These are phyloP conservation scores for Drosophila merina DNA, from an alignment of 2,888 invertebrate species.

Conservation along the genomic window DNA sequence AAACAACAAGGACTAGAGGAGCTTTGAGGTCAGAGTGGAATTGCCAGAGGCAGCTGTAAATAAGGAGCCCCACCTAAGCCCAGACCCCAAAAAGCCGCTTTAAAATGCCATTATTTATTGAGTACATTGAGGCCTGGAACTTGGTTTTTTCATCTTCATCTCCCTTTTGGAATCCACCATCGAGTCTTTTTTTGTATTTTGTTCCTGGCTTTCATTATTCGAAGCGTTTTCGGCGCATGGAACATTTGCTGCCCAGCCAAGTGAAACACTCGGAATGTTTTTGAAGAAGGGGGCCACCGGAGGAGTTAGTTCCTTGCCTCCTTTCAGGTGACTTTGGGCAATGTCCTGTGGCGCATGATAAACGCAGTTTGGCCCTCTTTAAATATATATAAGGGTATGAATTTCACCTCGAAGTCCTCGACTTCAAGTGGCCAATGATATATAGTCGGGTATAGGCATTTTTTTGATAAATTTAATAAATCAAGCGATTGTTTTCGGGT, in stretches of 20 bases:
- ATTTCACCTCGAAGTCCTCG: conserved; percentile 7
- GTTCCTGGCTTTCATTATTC: conserved; percentile 48
- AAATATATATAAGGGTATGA: conserved; percentile 51
- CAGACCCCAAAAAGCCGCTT: conserved; percentile 25
- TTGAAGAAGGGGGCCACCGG: not conserved
- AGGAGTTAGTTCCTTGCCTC: conserved; percentile 16
- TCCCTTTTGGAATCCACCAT: conserved; percentile 1
- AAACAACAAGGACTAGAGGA: conserved; percentile 17
- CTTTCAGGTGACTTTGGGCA: conserved; percentile 65
- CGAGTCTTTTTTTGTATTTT: conserved; percentile 2
- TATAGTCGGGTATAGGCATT: conserved; percentile 14
- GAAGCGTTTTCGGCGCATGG: conserved; percentile 58
- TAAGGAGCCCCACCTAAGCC: conserved; percentile 11
- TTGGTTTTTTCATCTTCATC: conserved; percentile 9
- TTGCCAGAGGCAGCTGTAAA: conserved; percentile 60
- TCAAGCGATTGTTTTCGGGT: conserved; percentile 52
- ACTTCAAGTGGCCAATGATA: conserved; percentile 36
- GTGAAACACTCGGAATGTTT: conserved; percentile 40
- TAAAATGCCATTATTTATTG: conserved; percentile 70
- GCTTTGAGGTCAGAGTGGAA: conserved; percentile 33
- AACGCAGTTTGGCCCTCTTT: conserved; percentile 62
- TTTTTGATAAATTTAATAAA: conserved; percentile 70
- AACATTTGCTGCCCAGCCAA: conserved; percentile 69
- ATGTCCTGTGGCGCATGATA: conserved; percentile 72
- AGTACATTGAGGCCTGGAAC: conserved; percentile 50